phyloP scores from a whole-genome alignment of 2,113 vertebrate genomes.

The Eidolon helvum region DNA sequence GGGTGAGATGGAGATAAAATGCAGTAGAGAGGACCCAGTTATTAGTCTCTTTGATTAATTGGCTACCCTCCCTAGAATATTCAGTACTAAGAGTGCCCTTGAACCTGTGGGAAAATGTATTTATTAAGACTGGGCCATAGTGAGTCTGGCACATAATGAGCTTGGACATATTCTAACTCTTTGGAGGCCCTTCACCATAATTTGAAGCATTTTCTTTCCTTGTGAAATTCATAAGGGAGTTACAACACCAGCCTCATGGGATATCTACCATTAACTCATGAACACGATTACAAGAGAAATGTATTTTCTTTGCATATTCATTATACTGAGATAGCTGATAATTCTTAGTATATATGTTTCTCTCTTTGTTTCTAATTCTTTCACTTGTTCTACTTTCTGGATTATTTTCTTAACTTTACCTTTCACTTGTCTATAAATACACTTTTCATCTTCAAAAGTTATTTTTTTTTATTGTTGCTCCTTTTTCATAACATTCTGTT shows the following conservation, averaged over 20 bases:
- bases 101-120: neutral
- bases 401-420: conserved; percentile 14
- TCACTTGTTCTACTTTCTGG: neutral
- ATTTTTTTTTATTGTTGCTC: conserved; percentile 14
- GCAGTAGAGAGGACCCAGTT: neutral
- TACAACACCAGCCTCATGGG: neutral
- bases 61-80: neutral
- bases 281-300: neutral
- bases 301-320: neutral
- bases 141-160: neutral
- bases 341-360: neutral
- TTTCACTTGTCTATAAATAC: neutral
- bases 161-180: neutral
- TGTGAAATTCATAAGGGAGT: neutral
- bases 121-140: neutral
- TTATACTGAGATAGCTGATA: neutral
- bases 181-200: neutral
- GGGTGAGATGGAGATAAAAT: neutral
- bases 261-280: neutral
- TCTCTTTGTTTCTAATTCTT: neutral
- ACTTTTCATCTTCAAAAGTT: neutral
- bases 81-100: neutral
- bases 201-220: neutral
- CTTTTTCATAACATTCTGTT: neutral
- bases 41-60: neutral